phyloP scores from a whole-genome alignment of 2,888 invertebrate species.

The Leuctra nigra region DNA sequence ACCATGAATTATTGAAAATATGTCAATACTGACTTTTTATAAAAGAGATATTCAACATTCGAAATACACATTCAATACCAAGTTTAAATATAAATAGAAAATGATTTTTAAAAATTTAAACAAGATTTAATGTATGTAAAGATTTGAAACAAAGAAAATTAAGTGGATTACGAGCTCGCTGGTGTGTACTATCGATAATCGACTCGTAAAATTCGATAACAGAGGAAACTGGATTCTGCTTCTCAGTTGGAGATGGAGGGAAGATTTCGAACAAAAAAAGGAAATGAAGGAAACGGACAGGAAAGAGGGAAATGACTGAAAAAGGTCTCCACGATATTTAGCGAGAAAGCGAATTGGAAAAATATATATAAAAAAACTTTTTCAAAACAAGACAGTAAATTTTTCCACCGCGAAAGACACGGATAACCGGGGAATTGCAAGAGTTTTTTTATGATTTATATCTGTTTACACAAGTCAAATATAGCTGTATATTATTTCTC shows the following conservation, averaged over 20 bases:
- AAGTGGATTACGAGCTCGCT: too few species aligned
- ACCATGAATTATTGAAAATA: too few species aligned
- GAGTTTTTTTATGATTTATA: slow-evolving; percentile 7
- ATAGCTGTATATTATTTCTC: background rate
- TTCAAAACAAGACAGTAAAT: slow-evolving; percentile 18
- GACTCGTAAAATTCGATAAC: too few species aligned
- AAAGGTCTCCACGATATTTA: slow-evolving; percentile 7
- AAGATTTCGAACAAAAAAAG: background rate
- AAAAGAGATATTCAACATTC: too few species aligned
- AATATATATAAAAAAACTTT: slow-evolving; percentile 10
- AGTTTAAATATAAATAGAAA: too few species aligned
- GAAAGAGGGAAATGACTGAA: slow-evolving; percentile 12
- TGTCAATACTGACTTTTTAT: too few species aligned
- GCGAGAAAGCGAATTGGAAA: slow-evolving; percentile 12
- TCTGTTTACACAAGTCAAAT: slow-evolving; percentile 4
- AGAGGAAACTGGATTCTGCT: too few species aligned
- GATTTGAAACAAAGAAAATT: too few species aligned
- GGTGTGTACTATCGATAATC: too few species aligned
- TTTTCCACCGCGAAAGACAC: slow-evolving; percentile 4
- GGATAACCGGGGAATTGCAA: background rate
- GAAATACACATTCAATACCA: too few species aligned
- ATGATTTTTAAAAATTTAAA: too few species aligned
- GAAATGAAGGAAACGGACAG: slow-evolving; percentile 10
- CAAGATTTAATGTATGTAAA: too few species aligned
- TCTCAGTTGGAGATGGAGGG: background rate